These are phyloP conservation scores for Euclidia mi DNA, from an alignment of 2,888 invertebrate species.

Conservation along the genomic window DNA sequence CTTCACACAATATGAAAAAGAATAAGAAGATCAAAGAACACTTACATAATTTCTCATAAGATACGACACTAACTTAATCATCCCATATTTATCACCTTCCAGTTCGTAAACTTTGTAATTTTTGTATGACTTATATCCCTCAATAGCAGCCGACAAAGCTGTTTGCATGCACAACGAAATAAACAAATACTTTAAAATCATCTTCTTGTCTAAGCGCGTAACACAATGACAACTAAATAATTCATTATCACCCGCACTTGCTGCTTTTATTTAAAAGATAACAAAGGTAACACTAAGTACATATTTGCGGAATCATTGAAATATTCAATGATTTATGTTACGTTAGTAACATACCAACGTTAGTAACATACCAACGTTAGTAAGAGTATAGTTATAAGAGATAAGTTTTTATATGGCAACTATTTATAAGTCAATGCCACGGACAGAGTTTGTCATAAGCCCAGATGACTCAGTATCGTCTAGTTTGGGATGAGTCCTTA, in stretches of 20 bases:
- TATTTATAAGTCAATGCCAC: too few species aligned
- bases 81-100: slow-evolving; percentile 39
- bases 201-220: slow-evolving; percentile 16
- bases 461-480: too few species aligned
- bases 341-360: too few species aligned
- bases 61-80: slow-evolving; percentile 36
- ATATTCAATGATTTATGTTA: too few species aligned
- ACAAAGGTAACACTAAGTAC: slow-evolving; percentile 15
- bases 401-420: too few species aligned
- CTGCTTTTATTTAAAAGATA: slow-evolving; percentile 51
- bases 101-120: slow-evolving; percentile 53
- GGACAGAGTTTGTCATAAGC: too few species aligned
- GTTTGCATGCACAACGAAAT: slow-evolving; percentile 19
- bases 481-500: too few species aligned
- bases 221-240: slow-evolving; percentile 12
- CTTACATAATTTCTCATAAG: slow-evolving; percentile 62
- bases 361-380: too few species aligned
- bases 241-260: slow-evolving; percentile 21
- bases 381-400: too few species aligned
- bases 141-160: slow-evolving; percentile 16
- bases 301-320: slow-evolving; percentile 23
- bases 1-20: too few species aligned
- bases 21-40: too few species aligned
- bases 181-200: slow-evolving; percentile 34
- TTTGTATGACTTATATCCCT: slow-evolving; percentile 53